These are phyloP conservation scores for Brachionus plicatilis DNA, from an alignment of 1,140 invertebrate genomes.

Conservation along the genomic window DNA sequence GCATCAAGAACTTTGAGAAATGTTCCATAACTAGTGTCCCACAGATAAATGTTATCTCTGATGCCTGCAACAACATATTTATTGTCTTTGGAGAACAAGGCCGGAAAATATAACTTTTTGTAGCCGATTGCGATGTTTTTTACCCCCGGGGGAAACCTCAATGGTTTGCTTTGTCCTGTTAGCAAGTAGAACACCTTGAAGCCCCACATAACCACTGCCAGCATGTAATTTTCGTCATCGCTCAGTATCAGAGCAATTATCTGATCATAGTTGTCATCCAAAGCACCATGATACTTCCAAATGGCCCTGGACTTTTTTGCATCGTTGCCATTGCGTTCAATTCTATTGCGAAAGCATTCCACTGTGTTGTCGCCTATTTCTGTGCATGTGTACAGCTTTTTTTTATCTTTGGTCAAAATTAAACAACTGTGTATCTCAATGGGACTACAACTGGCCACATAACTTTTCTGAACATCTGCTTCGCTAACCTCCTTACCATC, in stretches of 20 bases:
- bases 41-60: conserved; percentile 87
- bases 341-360: conserved; percentile 29
- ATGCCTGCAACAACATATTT: conserved; percentile 90
- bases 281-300: conserved; percentile 55
- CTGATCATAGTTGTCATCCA: conserved; percentile 55
- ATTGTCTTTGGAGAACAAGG: conserved; percentile 79
- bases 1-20: conserved; percentile 70
- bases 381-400: conserved; percentile 62
- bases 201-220: conserved; percentile 77
- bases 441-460: not conserved
- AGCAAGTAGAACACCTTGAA: conserved; percentile 69
- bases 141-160: conserved; percentile 77
- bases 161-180: conserved; percentile 53
- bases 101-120: conserved; percentile 49
- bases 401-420: conserved; percentile 60
- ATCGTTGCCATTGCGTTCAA: not conserved
- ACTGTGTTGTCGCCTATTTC: conserved; percentile 36
- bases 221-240: conserved; percentile 69
- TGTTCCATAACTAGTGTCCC: conserved; percentile 65
- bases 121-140: conserved; percentile 81
- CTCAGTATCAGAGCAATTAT: conserved; percentile 76
- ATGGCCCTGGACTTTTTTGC: not conserved
- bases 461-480: not conserved
- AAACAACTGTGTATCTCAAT: conserved; percentile 64
- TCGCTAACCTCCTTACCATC: not conserved